Conservation (phyloP, 2,888 invertebrate species). For the Synanthedon tipuliformis region DNA sequence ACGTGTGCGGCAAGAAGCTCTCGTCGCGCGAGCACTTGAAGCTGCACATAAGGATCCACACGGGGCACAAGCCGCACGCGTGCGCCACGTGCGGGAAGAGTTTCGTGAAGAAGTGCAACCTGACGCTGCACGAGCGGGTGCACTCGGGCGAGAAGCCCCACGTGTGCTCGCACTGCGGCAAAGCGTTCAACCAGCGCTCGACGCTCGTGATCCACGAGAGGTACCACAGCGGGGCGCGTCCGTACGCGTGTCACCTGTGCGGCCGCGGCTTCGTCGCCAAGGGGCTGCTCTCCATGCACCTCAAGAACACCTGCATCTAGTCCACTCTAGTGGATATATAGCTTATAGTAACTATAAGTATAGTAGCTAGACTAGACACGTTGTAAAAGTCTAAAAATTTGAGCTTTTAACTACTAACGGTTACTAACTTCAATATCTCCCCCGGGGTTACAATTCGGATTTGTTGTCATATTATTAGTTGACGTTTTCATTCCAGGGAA, state of each 20-base stretch:
- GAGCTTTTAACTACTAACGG: too few relatives aligned
- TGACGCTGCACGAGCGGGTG: constrained; percentile 71
- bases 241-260: constrained; percentile 70
- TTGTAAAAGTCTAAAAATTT: too few relatives aligned
- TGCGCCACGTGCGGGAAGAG: constrained; percentile 69
- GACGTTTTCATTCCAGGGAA: too few relatives aligned
- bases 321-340: too few relatives aligned
- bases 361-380: too few relatives aligned
- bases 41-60: constrained; percentile 72
- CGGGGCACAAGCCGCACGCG: constrained; percentile 72
- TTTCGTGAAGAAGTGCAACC: constrained; percentile 71
- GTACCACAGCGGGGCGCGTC: constrained; percentile 72
- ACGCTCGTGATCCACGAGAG: constrained; percentile 72
- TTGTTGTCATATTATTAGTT: too few relatives aligned
- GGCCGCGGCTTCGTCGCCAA: constrained; percentile 73
- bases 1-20: constrained; percentile 72
- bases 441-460: background rate
- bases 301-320: constrained; percentile 65
- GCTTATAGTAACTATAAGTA: too few relatives aligned
- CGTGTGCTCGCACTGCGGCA: constrained; percentile 72
- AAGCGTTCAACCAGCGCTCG: constrained; percentile 71
- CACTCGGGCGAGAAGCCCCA: constrained; percentile 74
- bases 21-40: constrained; percentile 71
- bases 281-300: constrained; percentile 73
- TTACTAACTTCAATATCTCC: background rate